Evolutionary conservation across 2,888 invertebrate species (phyloP).

Genomic region (Mystacides longicornis): DNA sequence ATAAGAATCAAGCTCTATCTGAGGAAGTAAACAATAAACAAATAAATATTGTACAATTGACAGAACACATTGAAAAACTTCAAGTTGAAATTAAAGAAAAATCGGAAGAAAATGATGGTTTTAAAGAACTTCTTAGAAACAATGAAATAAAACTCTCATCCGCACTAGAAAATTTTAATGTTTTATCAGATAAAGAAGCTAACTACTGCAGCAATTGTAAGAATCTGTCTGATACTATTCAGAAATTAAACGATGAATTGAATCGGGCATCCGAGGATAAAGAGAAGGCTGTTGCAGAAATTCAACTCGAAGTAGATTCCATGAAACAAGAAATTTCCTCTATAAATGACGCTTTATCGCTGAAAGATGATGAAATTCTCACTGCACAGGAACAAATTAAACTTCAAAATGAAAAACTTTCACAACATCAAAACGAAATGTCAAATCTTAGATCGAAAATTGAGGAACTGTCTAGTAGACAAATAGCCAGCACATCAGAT

Average conservation of each 20-base stretch:
- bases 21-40: not conserved
- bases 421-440: constrained; percentile 2
- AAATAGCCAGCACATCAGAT: not conserved
- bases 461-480: constrained; percentile 2
- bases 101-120: not conserved
- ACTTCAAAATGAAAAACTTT: constrained; percentile 34
- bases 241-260: constrained; percentile 33
- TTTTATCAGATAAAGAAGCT: not conserved
- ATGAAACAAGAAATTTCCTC: not conserved
- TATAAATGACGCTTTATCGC: not conserved
- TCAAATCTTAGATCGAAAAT: not conserved
- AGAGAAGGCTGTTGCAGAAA: constrained; percentile 33
- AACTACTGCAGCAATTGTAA: not conserved
- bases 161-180: not conserved
- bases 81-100: not conserved
- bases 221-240: constrained; percentile 34
- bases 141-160: not conserved
- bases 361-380: not conserved
- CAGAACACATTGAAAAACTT: not conserved
- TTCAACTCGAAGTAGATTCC: constrained; percentile 24
- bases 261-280: constrained; percentile 28
- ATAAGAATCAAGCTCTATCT: not conserved
- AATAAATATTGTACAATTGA: not conserved
- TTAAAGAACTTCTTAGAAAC: not conserved
- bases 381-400: constrained; percentile 27